Evolutionary conservation across 2,888 invertebrate species (phyloP), one percentile per base, ranked within the genome.

Genomic region (Chymomyza fuscimana): DNA sequence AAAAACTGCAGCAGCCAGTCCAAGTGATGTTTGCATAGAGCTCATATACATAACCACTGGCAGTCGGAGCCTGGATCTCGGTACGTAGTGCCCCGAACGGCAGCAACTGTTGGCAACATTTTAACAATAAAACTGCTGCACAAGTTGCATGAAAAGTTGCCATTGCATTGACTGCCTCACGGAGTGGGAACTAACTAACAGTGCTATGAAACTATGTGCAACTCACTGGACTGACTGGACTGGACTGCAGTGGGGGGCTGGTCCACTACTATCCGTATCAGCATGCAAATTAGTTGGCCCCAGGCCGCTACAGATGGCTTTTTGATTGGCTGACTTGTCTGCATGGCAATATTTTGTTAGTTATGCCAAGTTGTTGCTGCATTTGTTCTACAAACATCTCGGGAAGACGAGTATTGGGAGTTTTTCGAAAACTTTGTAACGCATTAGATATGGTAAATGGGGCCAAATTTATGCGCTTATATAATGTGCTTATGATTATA

Each of bases 271-370:
- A 63, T 63, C 65, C 70, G 74, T 69, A 79, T 77, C 74, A 74
- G 69, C 69, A 79, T 79, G 78, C 78, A 79, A 79, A 79, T 79
- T 79, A 79, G 69, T 78, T 72, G 70, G 65, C 69, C 65, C 63
- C 58, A 70, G 65, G 65, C 78, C 68, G 72, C 67, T 76, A 77
- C 78, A 86, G 83, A 82, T 82, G 84, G 77, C 73, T 77, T 84
- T 86, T 84, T 86, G 83, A 83, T 86, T 86, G 82, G 72, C 75
- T 74, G 76, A 64, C 74, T 67, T 70, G 66, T 56, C 51, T 56
- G 61, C 52, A 46, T 15, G 46, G 25, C 3, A 68, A 77, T 69
- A 72, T 46, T 46, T 46, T 46, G 40, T 46, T 46, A 12, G 40
- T 46, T 46, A 46, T 12, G 12, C 10, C 40, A 32, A 32, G 32